These are phyloP conservation scores for Drosophila atripex DNA, from an alignment of 2,888 invertebrate genomes.

Conservation along the genomic window DNA sequence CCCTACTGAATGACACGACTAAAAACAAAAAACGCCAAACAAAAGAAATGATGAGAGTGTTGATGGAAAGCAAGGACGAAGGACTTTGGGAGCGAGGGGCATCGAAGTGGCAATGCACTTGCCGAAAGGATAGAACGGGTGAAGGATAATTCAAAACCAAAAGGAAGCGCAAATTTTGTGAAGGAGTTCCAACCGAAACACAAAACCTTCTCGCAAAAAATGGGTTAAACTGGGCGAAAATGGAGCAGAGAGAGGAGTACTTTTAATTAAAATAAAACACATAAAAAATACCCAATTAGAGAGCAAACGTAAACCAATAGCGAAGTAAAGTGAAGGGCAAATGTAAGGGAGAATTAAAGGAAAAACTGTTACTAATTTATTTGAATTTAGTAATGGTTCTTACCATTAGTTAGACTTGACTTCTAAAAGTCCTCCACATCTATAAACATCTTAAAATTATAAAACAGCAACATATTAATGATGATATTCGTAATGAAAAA, in stretches of 20 bases:
- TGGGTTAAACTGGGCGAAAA: conserved; percentile 27
- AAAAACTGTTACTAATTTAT: background rate
- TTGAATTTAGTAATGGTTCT: background rate
- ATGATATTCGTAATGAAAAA: background rate
- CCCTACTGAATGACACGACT: conserved; percentile 39
- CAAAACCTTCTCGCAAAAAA: conserved; percentile 5
- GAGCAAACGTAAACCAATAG: conserved; percentile 18
- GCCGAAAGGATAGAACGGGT: conserved; percentile 3
- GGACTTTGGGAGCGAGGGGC: conserved; percentile 6
- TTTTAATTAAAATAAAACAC: conserved; percentile 20
- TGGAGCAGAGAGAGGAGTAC: conserved; percentile 15
- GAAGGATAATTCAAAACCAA: conserved; percentile 27
- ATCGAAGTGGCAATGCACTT: conserved; percentile 48
- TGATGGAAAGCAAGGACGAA: conserved; percentile 35
- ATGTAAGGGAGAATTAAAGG: background rate
- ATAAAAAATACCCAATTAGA: conserved; percentile 24
- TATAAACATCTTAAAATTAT: background rate
- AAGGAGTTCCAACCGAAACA: background rate
- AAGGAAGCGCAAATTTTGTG: conserved; percentile 2
- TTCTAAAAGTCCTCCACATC: background rate
- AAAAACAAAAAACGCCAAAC: conserved; percentile 28
- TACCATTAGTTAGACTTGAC: no score
- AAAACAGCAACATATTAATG: background rate
- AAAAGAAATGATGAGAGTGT: conserved; percentile 35
- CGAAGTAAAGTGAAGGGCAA: background rate